Base-by-base conservation (phyloP, 2,888 invertebrate genomes). In the Colletes collaris region DNA sequence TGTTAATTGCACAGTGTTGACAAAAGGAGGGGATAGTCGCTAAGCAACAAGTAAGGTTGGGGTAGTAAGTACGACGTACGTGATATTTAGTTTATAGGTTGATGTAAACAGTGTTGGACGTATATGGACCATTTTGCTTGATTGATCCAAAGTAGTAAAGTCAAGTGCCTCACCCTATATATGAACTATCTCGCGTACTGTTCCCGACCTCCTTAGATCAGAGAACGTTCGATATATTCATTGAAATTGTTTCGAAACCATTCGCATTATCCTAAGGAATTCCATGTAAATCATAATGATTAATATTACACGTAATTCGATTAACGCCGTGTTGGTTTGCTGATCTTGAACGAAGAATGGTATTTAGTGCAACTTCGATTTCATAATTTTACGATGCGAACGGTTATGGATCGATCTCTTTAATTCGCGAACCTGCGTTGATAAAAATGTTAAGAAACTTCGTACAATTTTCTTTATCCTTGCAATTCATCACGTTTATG, bases 221-320 rank as follows among this genome's bases (percentile, higher is more conserved):
- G 69, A 73, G 78, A 79, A 72, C 46, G 69, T 69, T 65, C 37
- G 62, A 72, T 55, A 49, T 53, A 67, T n/a, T 53, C 62, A 8
- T 58, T 67, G 56, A 35, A 40, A 66, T 74, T 65, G 65, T 79
- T 80, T 68, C 72, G 78, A 77, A 78, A 78, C 13, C 55, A 8
- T 49, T 53, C 52, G 16, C 59, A 56, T 67, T 79, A 77, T 76
- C 70, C 37, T 10, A 11, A 58, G 70, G 68, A 79, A 56, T 76
- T 70, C 52, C 56, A 67, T 62, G 71, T 58, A 66, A 76, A 79
- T 77, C 49, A 60, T 40, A n/a, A 70, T 16, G 77, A 71, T 71
- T 62, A 56, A 60, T 66, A 69, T 76, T 60, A 55, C 60, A 8
- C 19, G 50, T 75, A 75, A 75, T 63, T 58, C 44, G 35, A 67